These are phyloP conservation scores for Ormyrus thymus DNA, from an alignment of 2,888 invertebrate species.

Conservation along the genomic window DNA sequence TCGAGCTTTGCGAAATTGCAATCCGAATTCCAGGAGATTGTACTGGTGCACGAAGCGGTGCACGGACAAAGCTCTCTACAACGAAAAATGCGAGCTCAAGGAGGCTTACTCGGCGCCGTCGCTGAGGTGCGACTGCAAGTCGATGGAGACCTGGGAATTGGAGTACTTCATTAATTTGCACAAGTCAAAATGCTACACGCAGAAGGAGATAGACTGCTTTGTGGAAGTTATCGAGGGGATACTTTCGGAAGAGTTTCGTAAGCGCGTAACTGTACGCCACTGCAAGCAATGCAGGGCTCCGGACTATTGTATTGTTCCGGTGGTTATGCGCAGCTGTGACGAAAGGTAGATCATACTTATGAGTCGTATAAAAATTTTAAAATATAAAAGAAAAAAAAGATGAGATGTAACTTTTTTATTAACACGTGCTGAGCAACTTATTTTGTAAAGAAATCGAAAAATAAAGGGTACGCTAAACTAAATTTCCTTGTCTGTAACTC, in stretches of 20 bases:
- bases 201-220: constrained; percentile 23
- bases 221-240: neutral
- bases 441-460: no score
- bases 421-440: no score
- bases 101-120: neutral
- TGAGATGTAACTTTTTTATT: no score
- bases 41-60: constrained; percentile 7
- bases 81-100: constrained; percentile 2
- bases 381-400: no score
- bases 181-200: neutral
- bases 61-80: neutral
- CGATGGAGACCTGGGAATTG: neutral
- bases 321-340: neutral
- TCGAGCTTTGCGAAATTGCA: constrained; percentile 23
- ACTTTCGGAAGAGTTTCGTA: constrained; percentile 7
- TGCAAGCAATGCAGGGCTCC: neutral
- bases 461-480: no score
- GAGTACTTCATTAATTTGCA: constrained; percentile 3
- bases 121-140: constrained; percentile 8
- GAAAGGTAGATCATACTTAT: neutral
- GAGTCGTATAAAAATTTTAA: no score
- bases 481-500: no score
- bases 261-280: neutral
- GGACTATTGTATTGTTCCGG: constrained; percentile 35
- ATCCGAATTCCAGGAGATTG: constrained; percentile 1